Conservation (phyloP, 1,140 invertebrate species). For the Drosophila nikananu region DNA sequence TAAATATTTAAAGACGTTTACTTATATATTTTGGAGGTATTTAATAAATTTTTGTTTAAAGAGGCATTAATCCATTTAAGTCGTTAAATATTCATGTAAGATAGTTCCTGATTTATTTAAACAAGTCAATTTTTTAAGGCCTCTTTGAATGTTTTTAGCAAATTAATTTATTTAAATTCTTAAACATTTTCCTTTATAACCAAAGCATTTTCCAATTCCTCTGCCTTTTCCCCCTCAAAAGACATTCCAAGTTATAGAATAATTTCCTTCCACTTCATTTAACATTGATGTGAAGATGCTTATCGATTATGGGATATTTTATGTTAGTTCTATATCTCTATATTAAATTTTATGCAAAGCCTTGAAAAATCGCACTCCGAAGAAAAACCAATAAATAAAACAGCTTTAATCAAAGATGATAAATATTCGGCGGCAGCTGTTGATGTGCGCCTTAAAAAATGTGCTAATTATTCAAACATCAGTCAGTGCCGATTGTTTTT, state of each 20-base stretch:
- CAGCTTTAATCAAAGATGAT: not conserved
- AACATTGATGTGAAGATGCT: not conserved
- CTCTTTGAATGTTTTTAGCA: not conserved
- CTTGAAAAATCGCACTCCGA: not conserved
- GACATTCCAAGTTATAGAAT: not conserved
- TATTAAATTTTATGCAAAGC: not conserved
- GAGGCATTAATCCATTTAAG: not conserved
- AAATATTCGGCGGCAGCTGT: not conserved
- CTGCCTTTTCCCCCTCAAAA: not conserved
- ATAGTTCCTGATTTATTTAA: not conserved
- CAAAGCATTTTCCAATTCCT: not conserved
- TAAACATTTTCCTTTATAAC: not conserved
- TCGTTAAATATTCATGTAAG: not conserved
- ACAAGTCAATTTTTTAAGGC: not conserved
- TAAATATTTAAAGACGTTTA: no score
- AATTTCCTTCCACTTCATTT: not conserved
- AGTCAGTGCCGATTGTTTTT: constrained; percentile 10
- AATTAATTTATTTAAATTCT: not conserved
- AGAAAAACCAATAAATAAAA: not conserved
- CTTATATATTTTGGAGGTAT: no score
- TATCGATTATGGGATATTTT: not conserved
- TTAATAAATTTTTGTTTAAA: not conserved
- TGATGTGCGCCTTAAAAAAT: constrained; percentile 4
- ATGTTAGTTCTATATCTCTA: not conserved
- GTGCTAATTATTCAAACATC: constrained; percentile 25